phyloP scores from a whole-genome alignment of 2,113 vertebrate species.

The Osmerus mordax region DNA sequence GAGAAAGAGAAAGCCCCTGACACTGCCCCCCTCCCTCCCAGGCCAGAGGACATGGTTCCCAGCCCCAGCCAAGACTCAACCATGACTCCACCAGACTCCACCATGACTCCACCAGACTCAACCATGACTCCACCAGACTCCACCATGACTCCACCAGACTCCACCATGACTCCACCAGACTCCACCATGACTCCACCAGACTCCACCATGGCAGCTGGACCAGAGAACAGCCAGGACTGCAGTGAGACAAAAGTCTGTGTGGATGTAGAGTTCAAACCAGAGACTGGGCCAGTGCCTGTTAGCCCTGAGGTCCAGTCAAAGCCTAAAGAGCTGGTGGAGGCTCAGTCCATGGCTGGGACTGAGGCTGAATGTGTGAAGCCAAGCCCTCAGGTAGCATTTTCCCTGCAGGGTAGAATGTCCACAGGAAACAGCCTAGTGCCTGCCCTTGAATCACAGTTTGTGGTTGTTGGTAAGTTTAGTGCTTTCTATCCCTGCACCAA shows the following conservation, averaged over 20 bases:
- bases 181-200: neutral
- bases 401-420: neutral
- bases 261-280: neutral
- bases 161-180: neutral
- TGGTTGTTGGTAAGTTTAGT: conserved; percentile 48
- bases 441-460: conserved; percentile 19
- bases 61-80: too few relatives aligned
- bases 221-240: neutral
- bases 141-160: neutral
- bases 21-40: neutral
- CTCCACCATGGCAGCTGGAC: neutral
- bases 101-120: too few relatives aligned
- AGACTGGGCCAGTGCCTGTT: conserved; percentile 1
- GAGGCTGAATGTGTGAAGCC: neutral
- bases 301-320: neutral
- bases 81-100: too few relatives aligned
- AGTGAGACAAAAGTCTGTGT: neutral
- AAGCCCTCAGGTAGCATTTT: neutral
- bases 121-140: neutral
- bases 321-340: neutral
- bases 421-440: neutral
- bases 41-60: neutral
- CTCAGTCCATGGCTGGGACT: neutral
- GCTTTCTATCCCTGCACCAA: neutral
- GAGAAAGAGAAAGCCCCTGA: neutral